These are phyloP conservation scores for Dolomedes plantarius DNA, from an alignment of 2,888 invertebrate genomes.

Conservation along the genomic window DNA sequence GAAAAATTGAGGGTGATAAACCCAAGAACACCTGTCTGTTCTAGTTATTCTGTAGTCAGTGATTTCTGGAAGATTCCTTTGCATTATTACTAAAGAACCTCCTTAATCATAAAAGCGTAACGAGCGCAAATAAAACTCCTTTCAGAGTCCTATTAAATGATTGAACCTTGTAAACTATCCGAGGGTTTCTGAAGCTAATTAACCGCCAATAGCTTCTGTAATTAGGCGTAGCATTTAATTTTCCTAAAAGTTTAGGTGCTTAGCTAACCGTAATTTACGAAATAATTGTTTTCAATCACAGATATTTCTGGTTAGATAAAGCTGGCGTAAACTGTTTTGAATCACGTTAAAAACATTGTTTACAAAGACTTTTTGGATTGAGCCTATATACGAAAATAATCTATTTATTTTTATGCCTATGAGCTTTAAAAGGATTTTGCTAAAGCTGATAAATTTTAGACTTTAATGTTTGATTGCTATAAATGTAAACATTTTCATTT, in stretches of 20 bases:
- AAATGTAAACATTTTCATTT: too few species aligned
- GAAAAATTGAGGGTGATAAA: slow-evolving; percentile 28
- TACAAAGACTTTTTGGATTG: too few species aligned
- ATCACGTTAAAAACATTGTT: too few species aligned
- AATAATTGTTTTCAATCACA: slow-evolving; percentile 26
- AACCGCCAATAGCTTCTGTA: slow-evolving; percentile 41
- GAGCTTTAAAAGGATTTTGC: too few species aligned
- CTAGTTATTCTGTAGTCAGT: slow-evolving; percentile 30
- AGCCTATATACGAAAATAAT: too few species aligned
- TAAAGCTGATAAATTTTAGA: too few species aligned
- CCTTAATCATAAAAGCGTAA: slow-evolving; percentile 40
- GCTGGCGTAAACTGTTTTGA: too few species aligned
- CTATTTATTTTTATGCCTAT: too few species aligned
- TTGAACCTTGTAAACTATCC: slow-evolving; percentile 24
- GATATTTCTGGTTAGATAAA: too few species aligned
- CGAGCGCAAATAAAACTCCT: slow-evolving; percentile 29
- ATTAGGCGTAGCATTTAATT: slow-evolving; percentile 45
- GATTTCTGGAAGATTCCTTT: slow-evolving; percentile 4
- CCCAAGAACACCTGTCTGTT: slow-evolving; percentile 38
- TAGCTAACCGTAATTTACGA: slow-evolving; percentile 1
- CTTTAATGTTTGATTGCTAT: too few species aligned
- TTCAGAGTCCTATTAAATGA: slow-evolving; percentile 33
- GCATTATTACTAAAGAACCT: slow-evolving; percentile 22
- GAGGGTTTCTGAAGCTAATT: slow-evolving; percentile 25
- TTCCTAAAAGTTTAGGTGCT: slow-evolving; percentile 29